Base-by-base conservation (phyloP, 1,140 invertebrate genomes). In the Dufourea novaeangliae region DNA sequence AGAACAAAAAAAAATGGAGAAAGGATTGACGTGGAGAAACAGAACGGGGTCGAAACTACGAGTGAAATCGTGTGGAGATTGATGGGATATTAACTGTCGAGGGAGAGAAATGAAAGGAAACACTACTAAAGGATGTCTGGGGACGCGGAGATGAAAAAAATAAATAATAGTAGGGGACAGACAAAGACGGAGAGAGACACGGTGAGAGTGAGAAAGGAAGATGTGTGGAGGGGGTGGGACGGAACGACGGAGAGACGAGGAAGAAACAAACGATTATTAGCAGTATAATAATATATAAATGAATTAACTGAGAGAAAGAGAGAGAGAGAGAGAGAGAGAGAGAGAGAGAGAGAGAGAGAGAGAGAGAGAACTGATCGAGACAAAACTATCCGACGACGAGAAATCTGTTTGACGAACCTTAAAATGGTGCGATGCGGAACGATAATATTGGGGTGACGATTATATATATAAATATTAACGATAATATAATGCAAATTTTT, bases 401-500 rank as follows among this genome's bases (percentile, higher is more conserved):
- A 80, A 84, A 82, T 73, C 68, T 78, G 82, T 84, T 78, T 80
- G 86, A 80, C 83, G 86, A 87, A 88, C 77, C 79, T 83, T 85
- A 83, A 56, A 84, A 83, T 82, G 82, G 82, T 87, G 85, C 85
- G 82, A 88, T 82, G 62, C 79, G 80, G 68, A 82, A 81, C 69
- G 82, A 87, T 85, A 90, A 75, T 87, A 88, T 89, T 84, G 84
- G 34, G 79, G 77, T 89, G 86, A 89, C 86, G 88, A 89, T 91
- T 90, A 91, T 91, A 88, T 69, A 76, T 87, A 92, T 90, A 91
- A 88, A 91, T 90, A 90, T 88, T 87, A 87, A 88, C 85, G 79
- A 90, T 88, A 88, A 89, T 91, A 88, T 91, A 92, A 90, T 92
- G 90, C 91, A 92, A 92, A 91, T 91, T 89, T 91, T 91, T 89